phyloP scores from a whole-genome alignment of 2,113 vertebrate species.

The Tylochromis polylepis region DNA sequence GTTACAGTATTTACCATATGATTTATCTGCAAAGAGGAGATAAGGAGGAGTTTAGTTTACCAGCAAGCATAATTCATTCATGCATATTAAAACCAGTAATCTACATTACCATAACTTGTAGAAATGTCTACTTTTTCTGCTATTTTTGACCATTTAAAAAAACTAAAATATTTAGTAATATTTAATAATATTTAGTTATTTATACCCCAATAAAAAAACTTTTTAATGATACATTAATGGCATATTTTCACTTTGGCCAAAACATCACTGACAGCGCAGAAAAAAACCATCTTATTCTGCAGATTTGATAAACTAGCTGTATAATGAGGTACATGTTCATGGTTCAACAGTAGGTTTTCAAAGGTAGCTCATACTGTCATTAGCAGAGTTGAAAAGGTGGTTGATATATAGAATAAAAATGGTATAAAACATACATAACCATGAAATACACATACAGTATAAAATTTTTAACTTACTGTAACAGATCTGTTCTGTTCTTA shows the following conservation, averaged over 20 bases:
- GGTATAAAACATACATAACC: neutral
- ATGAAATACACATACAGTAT: neutral
- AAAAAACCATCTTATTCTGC: neutral
- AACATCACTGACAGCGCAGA: neutral
- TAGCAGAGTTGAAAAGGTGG: neutral
- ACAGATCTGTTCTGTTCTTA: neutral
- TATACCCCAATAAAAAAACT: neutral
- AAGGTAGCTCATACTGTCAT: neutral
- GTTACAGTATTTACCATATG: neutral
- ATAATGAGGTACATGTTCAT: neutral
- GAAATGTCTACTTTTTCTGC: neutral
- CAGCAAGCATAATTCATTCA: too few relatives aligned
- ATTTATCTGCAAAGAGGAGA: neutral
- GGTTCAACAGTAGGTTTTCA: neutral
- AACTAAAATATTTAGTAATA: neutral
- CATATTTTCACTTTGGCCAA: neutral
- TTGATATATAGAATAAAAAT: neutral
- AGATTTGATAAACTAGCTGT: neutral
- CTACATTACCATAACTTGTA: neutral
- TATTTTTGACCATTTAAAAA: neutral
- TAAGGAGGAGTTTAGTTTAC: neutral
- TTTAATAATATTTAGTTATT: neutral
- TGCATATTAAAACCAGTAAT: neutral
- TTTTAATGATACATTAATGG: neutral
- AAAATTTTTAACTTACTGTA: neutral